phyloP scores from a whole-genome alignment of 2,113 vertebrate genomes.

The Recurvirostra avosetta region DNA sequence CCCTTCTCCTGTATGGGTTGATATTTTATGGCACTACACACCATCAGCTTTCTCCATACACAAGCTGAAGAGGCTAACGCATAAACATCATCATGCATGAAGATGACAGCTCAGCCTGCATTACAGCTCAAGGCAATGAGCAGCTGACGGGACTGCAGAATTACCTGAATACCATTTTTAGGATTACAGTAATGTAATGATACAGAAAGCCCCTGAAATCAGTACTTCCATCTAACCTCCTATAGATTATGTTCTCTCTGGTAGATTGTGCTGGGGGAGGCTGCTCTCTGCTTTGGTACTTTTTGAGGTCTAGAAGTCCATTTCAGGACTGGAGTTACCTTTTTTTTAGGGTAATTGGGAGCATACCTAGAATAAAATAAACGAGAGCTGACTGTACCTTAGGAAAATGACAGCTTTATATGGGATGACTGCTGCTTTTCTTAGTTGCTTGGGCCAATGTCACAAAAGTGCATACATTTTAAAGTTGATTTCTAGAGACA shows the following conservation, averaged over 20 bases:
- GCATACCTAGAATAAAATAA: background rate
- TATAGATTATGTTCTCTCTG: background rate
- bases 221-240: background rate
- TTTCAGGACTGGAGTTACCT: background rate
- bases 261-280: background rate
- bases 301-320: background rate
- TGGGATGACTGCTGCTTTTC: background rate
- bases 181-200: background rate
- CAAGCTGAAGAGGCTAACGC: background rate
- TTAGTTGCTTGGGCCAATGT: background rate
- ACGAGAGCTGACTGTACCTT: background rate
- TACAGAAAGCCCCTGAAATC: background rate
- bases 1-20: background rate
- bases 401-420: background rate
- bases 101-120: background rate
- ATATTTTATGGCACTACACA: background rate
- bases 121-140: background rate
- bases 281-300: background rate
- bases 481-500: background rate
- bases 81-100: background rate
- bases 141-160: background rate
- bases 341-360: background rate
- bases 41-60: background rate
- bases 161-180: constrained; percentile 7
- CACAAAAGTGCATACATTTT: background rate